Evolutionary conservation across 64 coral and sea anemone species (phyloP).

Genomic region (Catalaphyllia jardinei): DNA sequence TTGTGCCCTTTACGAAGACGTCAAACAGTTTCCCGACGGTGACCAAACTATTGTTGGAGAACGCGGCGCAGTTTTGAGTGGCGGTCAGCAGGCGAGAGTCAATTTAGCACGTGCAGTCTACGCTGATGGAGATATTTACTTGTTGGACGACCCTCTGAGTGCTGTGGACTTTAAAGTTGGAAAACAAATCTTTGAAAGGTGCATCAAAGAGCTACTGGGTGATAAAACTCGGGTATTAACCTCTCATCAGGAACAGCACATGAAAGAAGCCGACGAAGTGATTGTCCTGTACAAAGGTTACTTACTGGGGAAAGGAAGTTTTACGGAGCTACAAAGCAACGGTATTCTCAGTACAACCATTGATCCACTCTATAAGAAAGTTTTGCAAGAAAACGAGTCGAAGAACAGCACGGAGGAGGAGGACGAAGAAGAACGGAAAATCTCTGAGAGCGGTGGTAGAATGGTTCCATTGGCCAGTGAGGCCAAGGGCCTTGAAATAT

Average conservation of each 20-base stretch:
- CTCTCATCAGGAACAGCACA: slow-evolving; percentile 16
- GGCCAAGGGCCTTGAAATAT: too few species aligned
- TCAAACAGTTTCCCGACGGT: slow-evolving; percentile 24
- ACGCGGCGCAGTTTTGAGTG: slow-evolving; percentile 37
- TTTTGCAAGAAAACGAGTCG: too few species aligned
- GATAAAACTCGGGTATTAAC: not conserved
- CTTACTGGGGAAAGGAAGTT: slow-evolving; percentile 21
- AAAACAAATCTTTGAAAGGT: not conserved
- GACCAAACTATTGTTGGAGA: slow-evolving; percentile 41
- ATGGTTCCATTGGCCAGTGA: too few species aligned
- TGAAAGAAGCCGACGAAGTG: too few species aligned
- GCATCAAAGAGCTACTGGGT: not conserved
- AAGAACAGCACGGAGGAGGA: too few species aligned
- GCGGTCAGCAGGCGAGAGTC: slow-evolving; percentile 45
- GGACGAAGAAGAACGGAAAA: too few species aligned
- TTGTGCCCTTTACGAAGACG: slow-evolving; percentile 5
- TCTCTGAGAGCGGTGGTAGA: too few species aligned
- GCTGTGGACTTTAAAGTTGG: not conserved
- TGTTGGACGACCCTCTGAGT: slow-evolving; percentile 28
- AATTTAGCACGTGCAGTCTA: slow-evolving; percentile 51
- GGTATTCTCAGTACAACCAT: too few species aligned
- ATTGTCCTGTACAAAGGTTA: not conserved
- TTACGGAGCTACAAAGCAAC: not conserved
- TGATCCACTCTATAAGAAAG: too few species aligned
- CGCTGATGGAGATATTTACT: slow-evolving; percentile 2